Conservation (phyloP, 1,140 invertebrate species). For the Goniozus legneri region DNA sequence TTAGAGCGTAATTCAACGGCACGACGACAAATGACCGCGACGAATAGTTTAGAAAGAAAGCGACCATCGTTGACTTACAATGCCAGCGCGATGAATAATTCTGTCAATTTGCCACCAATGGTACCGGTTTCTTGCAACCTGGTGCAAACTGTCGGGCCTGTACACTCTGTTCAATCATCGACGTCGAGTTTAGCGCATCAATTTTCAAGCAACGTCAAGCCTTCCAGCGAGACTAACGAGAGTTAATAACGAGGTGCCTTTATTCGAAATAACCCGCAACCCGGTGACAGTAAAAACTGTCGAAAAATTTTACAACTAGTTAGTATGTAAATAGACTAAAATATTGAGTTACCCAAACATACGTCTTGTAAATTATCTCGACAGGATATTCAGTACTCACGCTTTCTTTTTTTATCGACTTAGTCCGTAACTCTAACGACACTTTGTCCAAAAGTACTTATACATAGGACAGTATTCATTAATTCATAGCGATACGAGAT, state of each 20-base stretch:
- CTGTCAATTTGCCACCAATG: slow-evolving; percentile 46
- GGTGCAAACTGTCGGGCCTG: slow-evolving; percentile 44
- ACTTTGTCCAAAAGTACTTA: slow-evolving; percentile 43
- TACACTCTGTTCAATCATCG: slow-evolving; percentile 41
- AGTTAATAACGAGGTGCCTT: slow-evolving; percentile 45
- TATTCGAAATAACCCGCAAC: slow-evolving; percentile 22
- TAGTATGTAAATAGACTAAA: slow-evolving; percentile 23
- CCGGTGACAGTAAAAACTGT: slow-evolving; percentile 18
- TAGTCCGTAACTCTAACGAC: background rate
- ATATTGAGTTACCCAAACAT: slow-evolving; percentile 24
- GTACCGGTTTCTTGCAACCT: slow-evolving; percentile 48
- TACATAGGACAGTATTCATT: slow-evolving; percentile 49
- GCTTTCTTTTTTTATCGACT: slow-evolving; percentile 27
- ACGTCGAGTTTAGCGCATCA: slow-evolving; percentile 37
- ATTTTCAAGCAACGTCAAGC: slow-evolving; percentile 34
- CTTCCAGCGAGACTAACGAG: slow-evolving; percentile 41
- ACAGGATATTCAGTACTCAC: slow-evolving; percentile 25
- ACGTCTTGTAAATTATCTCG: slow-evolving; percentile 19
- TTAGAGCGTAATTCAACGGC: slow-evolving; percentile 49
- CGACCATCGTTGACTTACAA: slow-evolving; percentile 38
- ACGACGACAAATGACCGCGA: slow-evolving; percentile 43
- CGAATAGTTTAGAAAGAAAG: slow-evolving; percentile 50
- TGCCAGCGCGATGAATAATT: slow-evolving; percentile 31
- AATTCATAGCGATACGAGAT: slow-evolving; percentile 29
- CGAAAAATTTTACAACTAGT: slow-evolving; percentile 13